Conservation (phyloP, 2,797 vertebrate genomes). For the Channallabes apus region DNA sequence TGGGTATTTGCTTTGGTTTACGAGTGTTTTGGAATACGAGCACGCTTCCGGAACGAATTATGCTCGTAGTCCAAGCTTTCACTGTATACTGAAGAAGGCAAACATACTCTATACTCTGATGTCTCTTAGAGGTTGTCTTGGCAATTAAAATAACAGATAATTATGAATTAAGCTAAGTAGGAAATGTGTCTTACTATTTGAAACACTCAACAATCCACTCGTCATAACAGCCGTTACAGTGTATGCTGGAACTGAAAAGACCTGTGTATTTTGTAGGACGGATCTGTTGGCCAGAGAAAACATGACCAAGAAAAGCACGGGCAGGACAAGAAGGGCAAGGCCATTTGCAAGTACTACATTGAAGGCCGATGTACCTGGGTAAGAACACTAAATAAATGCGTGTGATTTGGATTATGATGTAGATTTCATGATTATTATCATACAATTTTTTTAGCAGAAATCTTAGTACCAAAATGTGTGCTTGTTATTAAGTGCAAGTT, state of each 20-base stretch:
- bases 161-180: neutral
- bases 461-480: neutral
- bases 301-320: conserved; percentile 86
- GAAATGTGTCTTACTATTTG: neutral
- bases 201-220: too few relatives aligned
- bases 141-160: neutral
- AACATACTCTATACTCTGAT: neutral
- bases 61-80: too few relatives aligned
- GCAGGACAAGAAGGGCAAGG: conserved; percentile 94
- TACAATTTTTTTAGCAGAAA: neutral
- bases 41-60: too few relatives aligned
- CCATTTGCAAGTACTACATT: conserved; percentile 97
- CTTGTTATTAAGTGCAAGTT: neutral
- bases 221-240: neutral
- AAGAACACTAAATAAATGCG: conserved; percentile 48
- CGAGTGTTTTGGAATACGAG: too few relatives aligned
- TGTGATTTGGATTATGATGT: neutral
- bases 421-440: neutral
- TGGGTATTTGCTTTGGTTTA: too few relatives aligned
- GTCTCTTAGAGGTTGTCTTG: neutral
- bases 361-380: conserved; percentile 96
- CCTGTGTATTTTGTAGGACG: conserved; percentile 65
- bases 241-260: conserved; percentile 38
- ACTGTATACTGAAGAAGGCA: too few relatives aligned
- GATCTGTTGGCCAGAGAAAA: conserved; percentile 75